phyloP scores from a whole-genome alignment of 2,797 vertebrate species.

The Karalla daura region DNA sequence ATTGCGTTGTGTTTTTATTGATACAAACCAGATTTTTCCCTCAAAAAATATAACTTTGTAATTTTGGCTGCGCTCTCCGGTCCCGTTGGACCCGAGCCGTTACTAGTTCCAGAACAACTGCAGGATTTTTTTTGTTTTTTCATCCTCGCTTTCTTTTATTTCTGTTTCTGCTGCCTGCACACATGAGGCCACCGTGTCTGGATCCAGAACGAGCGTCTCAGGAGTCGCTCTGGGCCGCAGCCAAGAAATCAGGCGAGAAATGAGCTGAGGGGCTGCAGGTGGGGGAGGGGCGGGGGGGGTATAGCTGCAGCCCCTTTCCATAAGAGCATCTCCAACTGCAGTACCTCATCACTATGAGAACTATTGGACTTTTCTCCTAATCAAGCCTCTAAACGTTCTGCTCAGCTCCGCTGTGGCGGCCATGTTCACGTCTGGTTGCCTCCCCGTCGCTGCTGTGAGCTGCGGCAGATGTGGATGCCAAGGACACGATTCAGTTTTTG shows the following conservation, averaged over 20 bases:
- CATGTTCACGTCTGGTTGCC: slow-evolving; percentile 42
- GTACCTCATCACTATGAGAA: slow-evolving; percentile 74
- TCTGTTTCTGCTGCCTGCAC: slow-evolving; percentile 60
- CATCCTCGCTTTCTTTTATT: slow-evolving; percentile 46
- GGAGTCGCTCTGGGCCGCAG: slow-evolving; percentile 53
- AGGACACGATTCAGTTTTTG: slow-evolving; percentile 38
- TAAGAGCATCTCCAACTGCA: slow-evolving; percentile 62
- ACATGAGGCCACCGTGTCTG: slow-evolving; percentile 66
- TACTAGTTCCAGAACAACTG: slow-evolving; percentile 68
- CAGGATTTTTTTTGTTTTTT: slow-evolving; percentile 53
- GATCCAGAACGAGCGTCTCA: slow-evolving; percentile 70
- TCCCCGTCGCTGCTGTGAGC: slow-evolving; percentile 29
- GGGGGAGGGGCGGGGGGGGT: slow-evolving; percentile 42
- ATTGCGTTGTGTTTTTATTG: slow-evolving; percentile 56
- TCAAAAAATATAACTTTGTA: slow-evolving; percentile 60
- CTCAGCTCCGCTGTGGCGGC: slow-evolving; percentile 28
- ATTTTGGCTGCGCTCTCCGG: slow-evolving; percentile 68
- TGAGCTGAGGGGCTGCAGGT: slow-evolving; percentile 38
- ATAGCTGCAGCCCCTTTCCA: slow-evolving; percentile 33
- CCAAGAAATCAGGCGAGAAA: slow-evolving; percentile 60
- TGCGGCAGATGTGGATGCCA: slow-evolving; percentile 34
- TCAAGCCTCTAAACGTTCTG: slow-evolving; percentile 46
- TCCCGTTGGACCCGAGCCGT: slow-evolving; percentile 64
- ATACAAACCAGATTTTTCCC: slow-evolving; percentile 77
- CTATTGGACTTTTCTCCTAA: slow-evolving; percentile 54